A percentile compares a stretch with the other conserved stretches of the same genome.
Evolutionary conservation across 2,888 invertebrate genomes (phyloP).

Genomic region (Clanis bilineata): DNA sequence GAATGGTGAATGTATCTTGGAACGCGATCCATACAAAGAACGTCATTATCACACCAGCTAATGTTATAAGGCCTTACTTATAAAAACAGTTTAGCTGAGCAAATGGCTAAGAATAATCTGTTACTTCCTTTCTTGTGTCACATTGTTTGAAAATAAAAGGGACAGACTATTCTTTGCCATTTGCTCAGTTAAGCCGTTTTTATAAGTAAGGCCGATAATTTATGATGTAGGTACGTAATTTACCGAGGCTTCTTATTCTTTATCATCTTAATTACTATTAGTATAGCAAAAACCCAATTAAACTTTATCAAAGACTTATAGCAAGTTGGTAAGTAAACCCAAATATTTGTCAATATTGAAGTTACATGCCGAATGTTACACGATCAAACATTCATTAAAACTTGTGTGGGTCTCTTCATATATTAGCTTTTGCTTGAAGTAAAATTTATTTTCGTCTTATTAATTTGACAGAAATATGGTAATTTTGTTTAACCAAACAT

Average conservation of each 20-base stretch:
- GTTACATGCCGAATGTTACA: slow-evolving; percentile 27
- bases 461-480: not conserved
- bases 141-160: too few relatives aligned
- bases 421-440: slow-evolving; percentile 44
- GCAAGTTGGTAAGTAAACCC: slow-evolving; percentile 21
- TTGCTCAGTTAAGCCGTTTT: too few relatives aligned
- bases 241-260: not conserved
- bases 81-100: too few relatives aligned
- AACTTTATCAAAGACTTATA: slow-evolving; percentile 16
- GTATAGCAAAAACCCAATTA: slow-evolving; percentile 17
- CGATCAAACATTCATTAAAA: slow-evolving; percentile 58
- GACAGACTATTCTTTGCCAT: too few relatives aligned
- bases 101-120: too few relatives aligned
- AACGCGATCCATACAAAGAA: too few relatives aligned
- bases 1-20: too few relatives aligned
- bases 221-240: not conserved
- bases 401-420: slow-evolving; percentile 49
- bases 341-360: slow-evolving; percentile 18
- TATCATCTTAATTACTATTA: slow-evolving; percentile 1
- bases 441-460: slow-evolving; percentile 6
- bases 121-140: too few relatives aligned
- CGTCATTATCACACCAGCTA: too few relatives aligned
- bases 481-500: too few relatives aligned
- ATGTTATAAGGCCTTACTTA: too few relatives aligned
- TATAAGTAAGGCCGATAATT: too few relatives aligned